These are phyloP conservation scores for Glossophaga mutica DNA, from an alignment of 2,797 vertebrate species.

Conservation along the genomic window DNA sequence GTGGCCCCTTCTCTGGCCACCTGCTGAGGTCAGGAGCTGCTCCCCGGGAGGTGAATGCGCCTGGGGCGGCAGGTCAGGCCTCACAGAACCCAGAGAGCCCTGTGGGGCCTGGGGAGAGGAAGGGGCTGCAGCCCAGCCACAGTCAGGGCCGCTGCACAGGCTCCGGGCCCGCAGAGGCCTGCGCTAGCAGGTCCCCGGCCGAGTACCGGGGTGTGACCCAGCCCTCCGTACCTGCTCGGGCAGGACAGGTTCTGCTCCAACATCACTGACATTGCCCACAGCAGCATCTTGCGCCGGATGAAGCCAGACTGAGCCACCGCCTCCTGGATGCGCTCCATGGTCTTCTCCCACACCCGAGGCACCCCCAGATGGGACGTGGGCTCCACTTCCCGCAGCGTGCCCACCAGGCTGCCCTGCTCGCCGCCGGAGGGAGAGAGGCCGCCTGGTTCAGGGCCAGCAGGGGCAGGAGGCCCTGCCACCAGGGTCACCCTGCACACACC, in stretches of 20 bases:
- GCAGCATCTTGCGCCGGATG: constrained; percentile 87
- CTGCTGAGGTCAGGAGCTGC: not conserved
- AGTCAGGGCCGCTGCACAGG: fast-evolving
- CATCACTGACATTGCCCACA: constrained; percentile 90
- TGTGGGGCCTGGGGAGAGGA: not conserved
- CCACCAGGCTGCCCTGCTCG: constrained; percentile 86
- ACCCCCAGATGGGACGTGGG: constrained; percentile 92
- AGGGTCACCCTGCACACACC: fast-evolving
- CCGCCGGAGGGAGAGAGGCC: not conserved
- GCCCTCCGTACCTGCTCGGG: constrained; percentile 79
- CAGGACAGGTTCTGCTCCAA: constrained; percentile 85
- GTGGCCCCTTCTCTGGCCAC: not conserved
- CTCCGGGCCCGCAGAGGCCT: not conserved
- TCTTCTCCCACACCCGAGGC: constrained; percentile 93
- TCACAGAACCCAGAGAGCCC: not conserved
- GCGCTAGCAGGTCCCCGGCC: not conserved
- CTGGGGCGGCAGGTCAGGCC: not conserved
- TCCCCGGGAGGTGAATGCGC: not conserved
- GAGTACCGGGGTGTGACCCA: not conserved
- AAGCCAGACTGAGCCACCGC: constrained; percentile 84
- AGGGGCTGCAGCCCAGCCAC: not conserved
- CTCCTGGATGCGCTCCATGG: constrained; percentile 91
- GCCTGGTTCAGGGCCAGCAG: not conserved
- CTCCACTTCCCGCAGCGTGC: constrained; percentile 86
- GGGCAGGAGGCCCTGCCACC: not conserved